Evolutionary conservation across 2,888 invertebrate genomes (phyloP).

Genomic region (Orthonychiurus folsomi): DNA sequence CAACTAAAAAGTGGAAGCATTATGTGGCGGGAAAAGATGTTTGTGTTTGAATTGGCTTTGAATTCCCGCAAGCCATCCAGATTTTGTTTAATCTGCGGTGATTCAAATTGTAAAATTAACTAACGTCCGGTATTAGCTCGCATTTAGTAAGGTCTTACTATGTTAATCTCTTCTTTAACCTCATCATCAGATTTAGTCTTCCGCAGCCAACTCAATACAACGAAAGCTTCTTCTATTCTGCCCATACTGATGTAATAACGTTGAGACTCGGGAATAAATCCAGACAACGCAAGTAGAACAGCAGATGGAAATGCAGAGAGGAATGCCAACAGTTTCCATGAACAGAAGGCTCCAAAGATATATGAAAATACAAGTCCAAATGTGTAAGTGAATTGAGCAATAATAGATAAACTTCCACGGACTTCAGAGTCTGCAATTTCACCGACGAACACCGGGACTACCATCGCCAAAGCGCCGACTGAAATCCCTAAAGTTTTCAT

Average conservation of each 20-base stretch:
- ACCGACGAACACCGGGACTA: slow-evolving; percentile 72
- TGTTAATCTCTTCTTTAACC: not conserved
- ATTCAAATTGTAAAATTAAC: slow-evolving; percentile 1
- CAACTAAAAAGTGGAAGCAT: not conserved
- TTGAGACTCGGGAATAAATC: slow-evolving; percentile 69
- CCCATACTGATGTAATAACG: slow-evolving; percentile 57
- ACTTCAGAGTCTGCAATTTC: slow-evolving; percentile 78
- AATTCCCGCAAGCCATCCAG: no score
- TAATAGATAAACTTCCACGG: slow-evolving; percentile 51
- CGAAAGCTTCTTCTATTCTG: slow-evolving; percentile 53
- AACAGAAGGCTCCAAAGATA: slow-evolving; percentile 57
- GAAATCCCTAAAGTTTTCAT: slow-evolving; percentile 56
- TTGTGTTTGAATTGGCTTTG: no score
- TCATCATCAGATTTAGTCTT: slow-evolving; percentile 45
- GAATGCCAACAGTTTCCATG: slow-evolving; percentile 55
- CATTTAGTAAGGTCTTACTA: not conserved
- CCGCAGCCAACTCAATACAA: slow-evolving; percentile 63
- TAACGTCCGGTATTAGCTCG: no score
- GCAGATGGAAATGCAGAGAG: slow-evolving; percentile 59
- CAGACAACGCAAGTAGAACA: slow-evolving; percentile 61
- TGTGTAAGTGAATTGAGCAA: slow-evolving; percentile 60
- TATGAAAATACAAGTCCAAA: slow-evolving; percentile 43
- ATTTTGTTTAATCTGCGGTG: not conserved
- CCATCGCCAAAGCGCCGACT: slow-evolving; percentile 71
- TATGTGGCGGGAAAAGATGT: not conserved